Percentiles rank a stretch among this genome's conserved stretches.
Conservation (phyloP, 2,797 vertebrate species). For the Intellagama lesueurii region DNA sequence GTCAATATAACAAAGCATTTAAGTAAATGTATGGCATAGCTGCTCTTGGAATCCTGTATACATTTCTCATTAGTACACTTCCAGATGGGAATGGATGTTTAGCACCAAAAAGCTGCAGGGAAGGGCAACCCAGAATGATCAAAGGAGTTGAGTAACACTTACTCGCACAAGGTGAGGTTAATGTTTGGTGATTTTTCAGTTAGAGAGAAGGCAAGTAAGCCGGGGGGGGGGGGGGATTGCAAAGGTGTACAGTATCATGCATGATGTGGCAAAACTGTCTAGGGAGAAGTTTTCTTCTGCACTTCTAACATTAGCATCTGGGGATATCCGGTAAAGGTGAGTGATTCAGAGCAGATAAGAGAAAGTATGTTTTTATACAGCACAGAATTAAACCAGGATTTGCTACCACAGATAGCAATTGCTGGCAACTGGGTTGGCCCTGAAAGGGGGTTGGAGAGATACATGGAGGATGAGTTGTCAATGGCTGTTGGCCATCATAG, state of each 20-base stretch:
- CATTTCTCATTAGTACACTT: not conserved
- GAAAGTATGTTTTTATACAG: too few relatives aligned
- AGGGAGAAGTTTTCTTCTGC: not conserved
- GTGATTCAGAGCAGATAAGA: not conserved
- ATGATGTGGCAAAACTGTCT: not conserved
- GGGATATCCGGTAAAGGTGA: too few relatives aligned
- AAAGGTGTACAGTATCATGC: not conserved
- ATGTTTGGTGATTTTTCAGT: not conserved
- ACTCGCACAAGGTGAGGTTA: not conserved
- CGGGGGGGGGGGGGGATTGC: not conserved
- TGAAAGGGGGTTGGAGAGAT: too few relatives aligned
- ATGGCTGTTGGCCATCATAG: too few relatives aligned
- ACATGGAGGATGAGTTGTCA: too few relatives aligned
- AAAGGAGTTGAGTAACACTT: too few relatives aligned
- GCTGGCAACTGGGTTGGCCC: not conserved
- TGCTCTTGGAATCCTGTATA: not conserved
- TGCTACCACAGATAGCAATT: not conserved
- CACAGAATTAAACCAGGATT: not conserved
- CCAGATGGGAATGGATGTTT: not conserved
- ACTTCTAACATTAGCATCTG: not conserved
- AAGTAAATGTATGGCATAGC: not conserved
- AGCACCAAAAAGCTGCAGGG: too few relatives aligned
- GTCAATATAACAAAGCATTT: not conserved
- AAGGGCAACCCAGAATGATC: too few relatives aligned
- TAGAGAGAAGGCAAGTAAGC: not conserved